These are phyloP conservation scores for Leptogaster cylindrica DNA, from an alignment of 2,888 invertebrate species.

Conservation along the genomic window DNA sequence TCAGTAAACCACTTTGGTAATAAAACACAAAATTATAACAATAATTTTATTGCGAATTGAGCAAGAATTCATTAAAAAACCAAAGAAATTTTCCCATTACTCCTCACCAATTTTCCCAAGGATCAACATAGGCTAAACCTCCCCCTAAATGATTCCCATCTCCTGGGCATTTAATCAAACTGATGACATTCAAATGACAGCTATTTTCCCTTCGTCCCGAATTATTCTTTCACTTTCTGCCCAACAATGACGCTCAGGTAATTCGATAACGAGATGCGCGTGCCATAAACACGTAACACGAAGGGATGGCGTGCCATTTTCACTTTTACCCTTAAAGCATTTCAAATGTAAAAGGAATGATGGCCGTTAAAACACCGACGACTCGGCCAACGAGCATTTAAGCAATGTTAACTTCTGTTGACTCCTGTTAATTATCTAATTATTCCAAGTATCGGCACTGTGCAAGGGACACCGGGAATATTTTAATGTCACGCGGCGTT, in stretches of 20 bases:
- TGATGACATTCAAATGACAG: conserved; percentile 23
- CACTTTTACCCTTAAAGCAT: conserved; percentile 17
- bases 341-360: not conserved
- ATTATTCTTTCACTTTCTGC: conserved; percentile 8
- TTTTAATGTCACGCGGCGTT: conserved; percentile 27
- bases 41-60: too few species aligned
- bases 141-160: conserved; percentile 1
- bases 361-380: conserved; percentile 5
- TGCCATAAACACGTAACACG: conserved; percentile 31
- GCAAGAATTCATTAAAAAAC: too few species aligned
- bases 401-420: conserved; percentile 25
- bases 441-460: conserved; percentile 21
- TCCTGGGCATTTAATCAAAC: conserved; percentile 20
- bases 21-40: too few species aligned
- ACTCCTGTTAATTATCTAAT: conserved; percentile 29
- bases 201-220: conserved; percentile 2
- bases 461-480: conserved; percentile 18
- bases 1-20: too few species aligned
- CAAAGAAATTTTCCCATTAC: too few species aligned
- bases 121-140: too few species aligned
- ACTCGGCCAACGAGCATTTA: conserved; percentile 3
- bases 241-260: conserved; percentile 27
- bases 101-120: too few species aligned
- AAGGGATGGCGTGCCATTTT: conserved; percentile 24
- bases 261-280: conserved; percentile 38